Percentiles rank a stretch among this genome's conserved stretches.
Evolutionary conservation across 2,888 invertebrate genomes (phyloP).

Genomic region (Furcula furcula): DNA sequence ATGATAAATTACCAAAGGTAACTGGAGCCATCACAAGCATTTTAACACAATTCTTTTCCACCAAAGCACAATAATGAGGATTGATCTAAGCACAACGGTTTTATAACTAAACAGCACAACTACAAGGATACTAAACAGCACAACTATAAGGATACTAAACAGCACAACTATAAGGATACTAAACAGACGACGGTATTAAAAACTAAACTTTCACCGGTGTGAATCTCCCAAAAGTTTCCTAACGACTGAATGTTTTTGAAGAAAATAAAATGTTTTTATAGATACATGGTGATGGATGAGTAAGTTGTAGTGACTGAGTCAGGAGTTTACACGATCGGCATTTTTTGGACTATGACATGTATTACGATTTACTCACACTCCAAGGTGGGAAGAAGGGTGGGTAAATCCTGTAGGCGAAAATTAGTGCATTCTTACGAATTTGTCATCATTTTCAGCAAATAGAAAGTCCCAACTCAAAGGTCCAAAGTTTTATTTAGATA

Average conservation of each 20-base stretch:
- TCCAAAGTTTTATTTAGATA: too few relatives aligned
- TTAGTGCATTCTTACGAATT: too few relatives aligned
- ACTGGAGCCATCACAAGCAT: constrained; percentile 30
- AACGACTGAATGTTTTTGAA: constrained; percentile 19
- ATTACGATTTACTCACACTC: too few relatives aligned
- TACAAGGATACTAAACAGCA: too few relatives aligned
- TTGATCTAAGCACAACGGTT: constrained; percentile 6
- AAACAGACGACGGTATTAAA: too few relatives aligned
- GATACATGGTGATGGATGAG: constrained; percentile 2
- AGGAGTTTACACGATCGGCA: not conserved
- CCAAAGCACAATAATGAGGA: constrained; percentile 5
- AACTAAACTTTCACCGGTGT: constrained; percentile 11
- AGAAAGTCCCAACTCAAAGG: too few relatives aligned
- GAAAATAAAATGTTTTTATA: constrained; percentile 22
- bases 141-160: too few relatives aligned
- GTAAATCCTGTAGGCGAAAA: not conserved
- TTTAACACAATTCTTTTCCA: constrained; percentile 9
- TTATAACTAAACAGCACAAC: constrained; percentile 2
- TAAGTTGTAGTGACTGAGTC: constrained; percentile 14
- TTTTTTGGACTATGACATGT: constrained; percentile 10
- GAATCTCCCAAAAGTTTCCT: constrained; percentile 16
- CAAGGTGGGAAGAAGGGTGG: not conserved
- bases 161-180: too few relatives aligned
- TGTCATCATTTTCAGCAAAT: too few relatives aligned
- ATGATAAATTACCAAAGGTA: constrained; percentile 20